A percentile compares a stretch with the other conserved stretches of the same genome.
Evolutionary conservation across 2,113 vertebrate genomes (phyloP).

Genomic region (Noctilio leporinus): DNA sequence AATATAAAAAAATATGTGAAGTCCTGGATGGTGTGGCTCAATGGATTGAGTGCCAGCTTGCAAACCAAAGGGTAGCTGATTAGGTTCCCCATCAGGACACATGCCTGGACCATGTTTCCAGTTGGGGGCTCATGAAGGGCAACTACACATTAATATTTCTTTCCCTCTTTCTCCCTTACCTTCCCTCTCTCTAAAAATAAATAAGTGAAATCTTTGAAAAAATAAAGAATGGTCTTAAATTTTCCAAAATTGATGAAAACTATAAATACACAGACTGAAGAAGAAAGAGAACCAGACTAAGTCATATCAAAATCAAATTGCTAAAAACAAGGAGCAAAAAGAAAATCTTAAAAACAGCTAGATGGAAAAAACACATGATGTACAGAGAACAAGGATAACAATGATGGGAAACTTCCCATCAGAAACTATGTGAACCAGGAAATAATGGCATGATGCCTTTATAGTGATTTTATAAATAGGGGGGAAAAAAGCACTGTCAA

Average conservation of each 20-base stretch:
- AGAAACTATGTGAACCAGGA: background rate
- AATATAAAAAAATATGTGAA: background rate
- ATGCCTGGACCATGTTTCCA: no score
- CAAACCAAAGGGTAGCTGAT: no score
- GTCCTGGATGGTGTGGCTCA: no score
- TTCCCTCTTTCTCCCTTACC: no score
- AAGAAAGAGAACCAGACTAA: background rate
- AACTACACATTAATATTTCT: no score
- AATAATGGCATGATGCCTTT: background rate
- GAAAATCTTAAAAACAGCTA: background rate
- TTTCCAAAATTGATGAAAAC: background rate
- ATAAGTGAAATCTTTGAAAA: no score
- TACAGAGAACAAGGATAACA: background rate
- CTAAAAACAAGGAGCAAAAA: background rate
- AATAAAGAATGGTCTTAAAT: background rate
- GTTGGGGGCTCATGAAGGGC: no score
- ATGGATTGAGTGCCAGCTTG: no score
- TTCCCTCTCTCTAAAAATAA: no score
- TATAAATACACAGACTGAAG: background rate
- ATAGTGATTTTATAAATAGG: no score
- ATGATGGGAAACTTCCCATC: background rate
- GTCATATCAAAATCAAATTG: background rate
- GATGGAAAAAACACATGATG: background rate
- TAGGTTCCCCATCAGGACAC: no score
- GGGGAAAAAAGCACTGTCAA: background rate